phyloP scores from a whole-genome alignment of 2,888 invertebrate species.

The Drosophila conformis region DNA sequence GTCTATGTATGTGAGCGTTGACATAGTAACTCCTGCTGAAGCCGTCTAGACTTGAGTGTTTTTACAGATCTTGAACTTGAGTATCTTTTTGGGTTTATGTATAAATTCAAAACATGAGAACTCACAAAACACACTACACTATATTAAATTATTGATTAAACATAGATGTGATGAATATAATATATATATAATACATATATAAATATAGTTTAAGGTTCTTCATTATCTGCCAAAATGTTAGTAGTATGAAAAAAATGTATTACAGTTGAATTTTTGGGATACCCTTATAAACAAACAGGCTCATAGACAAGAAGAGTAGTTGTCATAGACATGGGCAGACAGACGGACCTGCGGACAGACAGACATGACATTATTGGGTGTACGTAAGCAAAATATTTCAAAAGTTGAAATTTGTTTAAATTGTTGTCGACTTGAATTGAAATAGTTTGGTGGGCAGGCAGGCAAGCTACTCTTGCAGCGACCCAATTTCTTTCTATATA shows the following conservation, averaged over 20 bases:
- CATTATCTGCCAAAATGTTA: background rate
- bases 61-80: background rate
- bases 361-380: background rate
- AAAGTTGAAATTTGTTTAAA: background rate
- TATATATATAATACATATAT: background rate
- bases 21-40: background rate
- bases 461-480: background rate
- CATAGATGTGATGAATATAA: background rate
- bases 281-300: background rate
- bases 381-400: background rate
- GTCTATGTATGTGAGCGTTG: accelerated
- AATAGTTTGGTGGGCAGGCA: background rate
- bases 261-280: background rate
- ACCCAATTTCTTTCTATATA: background rate
- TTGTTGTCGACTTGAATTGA: background rate
- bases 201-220: background rate
- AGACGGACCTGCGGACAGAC: background rate
- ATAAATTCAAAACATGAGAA: background rate
- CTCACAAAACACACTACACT: background rate
- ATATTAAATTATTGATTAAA: background rate
- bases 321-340: background rate
- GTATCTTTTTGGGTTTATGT: background rate
- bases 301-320: background rate
- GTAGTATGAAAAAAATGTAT: background rate
- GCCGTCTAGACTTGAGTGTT: background rate